phyloP scores from a whole-genome alignment of 2,888 invertebrate genomes.

The Drosophila bunnanda region DNA sequence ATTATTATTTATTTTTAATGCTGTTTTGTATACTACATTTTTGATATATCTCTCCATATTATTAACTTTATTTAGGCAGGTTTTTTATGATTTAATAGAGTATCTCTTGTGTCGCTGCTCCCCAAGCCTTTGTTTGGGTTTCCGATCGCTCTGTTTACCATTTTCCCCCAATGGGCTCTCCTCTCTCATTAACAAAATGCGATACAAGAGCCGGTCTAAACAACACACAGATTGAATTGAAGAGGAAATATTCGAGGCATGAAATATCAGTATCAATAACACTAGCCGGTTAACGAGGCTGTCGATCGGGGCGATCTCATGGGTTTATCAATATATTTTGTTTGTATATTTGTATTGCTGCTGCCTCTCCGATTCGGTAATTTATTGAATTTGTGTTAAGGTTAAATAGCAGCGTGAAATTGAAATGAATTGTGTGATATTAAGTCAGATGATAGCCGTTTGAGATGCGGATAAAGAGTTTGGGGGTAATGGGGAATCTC shows the following conservation, averaged over 20 bases:
- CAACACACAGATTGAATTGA: slow-evolving; percentile 1
- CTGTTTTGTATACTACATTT: too few species aligned
- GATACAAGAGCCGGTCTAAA: slow-evolving; percentile 39
- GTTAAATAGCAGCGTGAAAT: slow-evolving; percentile 73
- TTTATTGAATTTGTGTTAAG: slow-evolving; percentile 63
- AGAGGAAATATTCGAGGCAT: slow-evolving; percentile 38
- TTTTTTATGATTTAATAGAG: background rate
- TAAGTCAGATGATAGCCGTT: slow-evolving; percentile 1
- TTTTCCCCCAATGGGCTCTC: background rate
- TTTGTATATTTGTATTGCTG: slow-evolving; percentile 9
- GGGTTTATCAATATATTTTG: slow-evolving; percentile 45
- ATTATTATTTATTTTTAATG: too few species aligned
- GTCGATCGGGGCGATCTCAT: slow-evolving; percentile 36
- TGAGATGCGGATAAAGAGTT: background rate
- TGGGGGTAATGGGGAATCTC: background rate
- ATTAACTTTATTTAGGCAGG: background rate
- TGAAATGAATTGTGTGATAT: slow-evolving; percentile 68
- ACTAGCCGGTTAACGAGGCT: slow-evolving; percentile 35
- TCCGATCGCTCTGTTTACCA: slow-evolving; percentile 15
- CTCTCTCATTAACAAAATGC: slow-evolving; percentile 67
- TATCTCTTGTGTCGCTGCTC: background rate
- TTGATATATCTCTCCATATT: background rate
- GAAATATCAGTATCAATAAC: slow-evolving; percentile 47
- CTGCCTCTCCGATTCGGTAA: slow-evolving; percentile 19
- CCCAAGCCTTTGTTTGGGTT: background rate